Percentiles rank a stretch among this genome's conserved stretches.
Evolutionary conservation across 1,140 invertebrate genomes (phyloP).

Genomic region (Cydia splendana): DNA sequence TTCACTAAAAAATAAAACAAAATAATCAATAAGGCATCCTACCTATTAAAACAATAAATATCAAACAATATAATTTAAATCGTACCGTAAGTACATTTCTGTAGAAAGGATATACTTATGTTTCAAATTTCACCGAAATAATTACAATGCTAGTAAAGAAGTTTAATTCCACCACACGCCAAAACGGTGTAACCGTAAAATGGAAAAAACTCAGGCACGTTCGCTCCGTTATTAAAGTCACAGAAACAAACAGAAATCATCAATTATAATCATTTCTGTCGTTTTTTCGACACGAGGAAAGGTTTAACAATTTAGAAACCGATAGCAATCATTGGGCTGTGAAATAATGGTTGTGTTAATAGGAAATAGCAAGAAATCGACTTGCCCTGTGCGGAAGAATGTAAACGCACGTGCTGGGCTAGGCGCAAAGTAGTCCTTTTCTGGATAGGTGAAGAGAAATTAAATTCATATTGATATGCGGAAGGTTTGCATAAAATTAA

Average conservation of each 20-base stretch:
- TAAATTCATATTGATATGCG: no score
- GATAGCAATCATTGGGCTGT: slow-evolving; percentile 42
- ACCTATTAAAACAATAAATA: no score
- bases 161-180: slow-evolving; percentile 22
- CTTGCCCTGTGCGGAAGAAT: no score
- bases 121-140: not conserved
- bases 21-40: no score
- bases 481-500: no score
- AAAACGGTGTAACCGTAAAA: slow-evolving; percentile 36
- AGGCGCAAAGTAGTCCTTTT: no score
- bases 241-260: slow-evolving; percentile 45
- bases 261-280: slow-evolving; percentile 40
- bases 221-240: slow-evolving; percentile 38
- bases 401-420: not conserved
- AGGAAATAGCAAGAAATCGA: not conserved
- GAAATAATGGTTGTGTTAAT: slow-evolving; percentile 31
- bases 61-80: not conserved
- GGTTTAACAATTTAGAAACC: slow-evolving; percentile 35
- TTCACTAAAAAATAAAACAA: no score
- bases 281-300: slow-evolving; percentile 34
- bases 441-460: no score
- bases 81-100: not conserved
- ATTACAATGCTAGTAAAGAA: not conserved
- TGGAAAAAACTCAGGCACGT: slow-evolving; percentile 28
- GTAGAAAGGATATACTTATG: not conserved